Evolutionary conservation across 2,113 vertebrate species (phyloP).

Genomic region (Grammomys surdaster): DNA sequence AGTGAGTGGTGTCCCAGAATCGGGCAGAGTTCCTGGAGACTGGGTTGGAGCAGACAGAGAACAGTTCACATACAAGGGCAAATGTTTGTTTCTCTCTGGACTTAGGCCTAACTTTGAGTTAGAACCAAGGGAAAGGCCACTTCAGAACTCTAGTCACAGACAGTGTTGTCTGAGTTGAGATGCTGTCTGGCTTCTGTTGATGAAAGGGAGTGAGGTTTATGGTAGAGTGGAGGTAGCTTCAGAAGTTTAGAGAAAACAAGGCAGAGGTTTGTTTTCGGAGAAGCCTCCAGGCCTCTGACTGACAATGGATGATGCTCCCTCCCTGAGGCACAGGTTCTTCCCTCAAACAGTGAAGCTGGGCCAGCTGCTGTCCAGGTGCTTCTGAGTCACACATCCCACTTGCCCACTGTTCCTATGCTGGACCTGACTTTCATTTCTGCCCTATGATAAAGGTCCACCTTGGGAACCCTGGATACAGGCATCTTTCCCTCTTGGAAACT

Average conservation of each 20-base stretch:
- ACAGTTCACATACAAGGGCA: background rate
- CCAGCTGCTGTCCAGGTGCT: background rate
- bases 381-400: background rate
- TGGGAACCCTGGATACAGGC: background rate
- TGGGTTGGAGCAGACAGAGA: background rate
- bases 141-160: background rate
- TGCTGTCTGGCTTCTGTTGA: background rate
- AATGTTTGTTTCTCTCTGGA: background rate
- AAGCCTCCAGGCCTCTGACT: background rate
- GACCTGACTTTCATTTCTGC: background rate
- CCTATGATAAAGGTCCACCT: background rate
- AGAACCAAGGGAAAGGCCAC: fast-evolving
- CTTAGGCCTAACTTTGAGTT: background rate
- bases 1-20: background rate
- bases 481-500: background rate
- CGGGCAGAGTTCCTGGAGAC: too few relatives aligned
- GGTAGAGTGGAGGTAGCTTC: background rate
- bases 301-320: background rate
- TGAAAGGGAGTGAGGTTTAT: background rate
- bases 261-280: background rate
- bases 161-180: background rate
- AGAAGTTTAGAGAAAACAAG: background rate
- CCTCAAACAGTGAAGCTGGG: background rate
- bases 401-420: background rate
- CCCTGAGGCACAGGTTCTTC: background rate